Percentiles rank a stretch among this genome's conserved stretches.
Conservation (phyloP, 2,888 invertebrate species). For the Plagodis pulveraria region DNA sequence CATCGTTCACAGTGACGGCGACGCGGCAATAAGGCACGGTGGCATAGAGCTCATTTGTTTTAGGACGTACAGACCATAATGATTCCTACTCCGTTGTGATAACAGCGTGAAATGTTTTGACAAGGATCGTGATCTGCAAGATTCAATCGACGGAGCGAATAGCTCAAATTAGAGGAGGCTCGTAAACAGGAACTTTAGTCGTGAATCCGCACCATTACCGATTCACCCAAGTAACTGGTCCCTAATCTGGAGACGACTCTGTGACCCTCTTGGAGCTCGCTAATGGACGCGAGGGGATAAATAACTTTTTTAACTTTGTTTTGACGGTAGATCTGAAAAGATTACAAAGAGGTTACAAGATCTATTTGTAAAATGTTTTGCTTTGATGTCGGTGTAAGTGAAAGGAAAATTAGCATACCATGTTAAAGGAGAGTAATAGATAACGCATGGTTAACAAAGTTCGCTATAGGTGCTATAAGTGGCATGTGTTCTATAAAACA, state of each 20-base stretch:
- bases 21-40: constrained; percentile 2
- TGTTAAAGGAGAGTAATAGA: too few species aligned
- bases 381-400: neutral
- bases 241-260: constrained; percentile 9
- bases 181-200: constrained; percentile 36
- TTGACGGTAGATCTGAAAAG: constrained; percentile 24
- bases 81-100: constrained; percentile 4
- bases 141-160: constrained; percentile 30
- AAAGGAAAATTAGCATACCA: neutral
- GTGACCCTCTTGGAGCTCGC: constrained; percentile 8
- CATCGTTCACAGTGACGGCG: constrained; percentile 15
- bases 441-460: constrained; percentile 7
- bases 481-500: too few species aligned
- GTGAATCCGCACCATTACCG: neutral
- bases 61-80: neutral
- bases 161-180: constrained; percentile 40
- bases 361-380: constrained; percentile 26
- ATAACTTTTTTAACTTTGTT: constrained; percentile 35
- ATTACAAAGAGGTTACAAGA: constrained; percentile 18
- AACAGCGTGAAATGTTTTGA: neutral
- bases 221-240: neutral
- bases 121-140: constrained; percentile 14
- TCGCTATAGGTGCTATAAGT: neutral
- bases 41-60: constrained; percentile 2
- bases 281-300: constrained; percentile 31